A percentile compares a stretch with the other conserved stretches of the same genome.
Conservation (phyloP, 2,113 vertebrate genomes). For the Arothron firmamentum region DNA sequence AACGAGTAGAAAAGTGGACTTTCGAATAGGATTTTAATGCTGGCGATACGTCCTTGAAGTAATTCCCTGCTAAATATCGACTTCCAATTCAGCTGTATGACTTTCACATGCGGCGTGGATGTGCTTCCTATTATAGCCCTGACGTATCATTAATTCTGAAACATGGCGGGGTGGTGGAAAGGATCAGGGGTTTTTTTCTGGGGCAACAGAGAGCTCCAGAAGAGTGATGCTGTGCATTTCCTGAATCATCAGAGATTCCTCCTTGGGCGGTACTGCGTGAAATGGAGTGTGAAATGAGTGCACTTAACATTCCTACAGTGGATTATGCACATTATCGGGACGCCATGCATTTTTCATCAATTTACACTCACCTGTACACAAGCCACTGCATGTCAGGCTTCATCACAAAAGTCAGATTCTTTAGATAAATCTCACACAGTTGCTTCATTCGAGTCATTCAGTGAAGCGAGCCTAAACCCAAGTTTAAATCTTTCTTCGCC, state of each 20-base stretch:
- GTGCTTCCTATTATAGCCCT: constrained; percentile 20
- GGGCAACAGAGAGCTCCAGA: constrained; percentile 44
- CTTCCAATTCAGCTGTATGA: constrained; percentile 11
- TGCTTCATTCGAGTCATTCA: no score
- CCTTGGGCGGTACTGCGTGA: constrained; percentile 63
- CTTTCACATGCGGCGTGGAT: constrained; percentile 19
- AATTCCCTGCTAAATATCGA: constrained; percentile 19
- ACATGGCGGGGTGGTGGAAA: neutral
- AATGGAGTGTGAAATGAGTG: constrained; percentile 78
- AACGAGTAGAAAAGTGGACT: constrained; percentile 39
- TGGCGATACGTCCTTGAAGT: constrained; percentile 25
- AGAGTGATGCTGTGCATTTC: constrained; percentile 52
- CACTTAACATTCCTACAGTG: constrained; percentile 73
- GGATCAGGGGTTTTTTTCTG: constrained; percentile 30
- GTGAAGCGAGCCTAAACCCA: no score
- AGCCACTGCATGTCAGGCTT: constrained; percentile 1
- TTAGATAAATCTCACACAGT: no score
- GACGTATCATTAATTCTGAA: constrained; percentile 42
- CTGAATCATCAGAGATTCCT: constrained; percentile 59
- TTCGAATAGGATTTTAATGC: constrained; percentile 35
- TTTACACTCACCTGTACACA: constrained; percentile 46
- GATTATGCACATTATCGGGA: constrained; percentile 67
- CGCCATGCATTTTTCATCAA: constrained; percentile 42
- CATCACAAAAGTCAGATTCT: no score
- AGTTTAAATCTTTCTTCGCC: no score